Percentiles rank a stretch among this genome's conserved stretches.
Evolutionary conservation across 2,888 invertebrate species (phyloP).

Genomic region (Drosophila ochracea): DNA sequence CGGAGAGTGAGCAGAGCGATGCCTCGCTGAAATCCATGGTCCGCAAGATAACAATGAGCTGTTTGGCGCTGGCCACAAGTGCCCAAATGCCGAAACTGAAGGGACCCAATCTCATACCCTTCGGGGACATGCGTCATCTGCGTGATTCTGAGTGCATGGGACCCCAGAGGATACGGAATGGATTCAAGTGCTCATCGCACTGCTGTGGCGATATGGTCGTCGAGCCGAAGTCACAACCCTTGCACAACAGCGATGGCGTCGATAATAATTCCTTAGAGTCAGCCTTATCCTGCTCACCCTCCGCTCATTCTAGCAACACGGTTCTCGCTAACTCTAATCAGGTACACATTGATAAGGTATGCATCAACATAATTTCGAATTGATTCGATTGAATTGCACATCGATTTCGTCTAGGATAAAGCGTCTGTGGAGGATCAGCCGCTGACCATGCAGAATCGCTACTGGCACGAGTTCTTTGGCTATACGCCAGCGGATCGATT

Average conservation of each 20-base stretch:
- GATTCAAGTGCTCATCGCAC: slow-evolving; percentile 37
- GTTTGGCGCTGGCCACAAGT: slow-evolving; percentile 67
- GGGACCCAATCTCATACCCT: slow-evolving; percentile 70
- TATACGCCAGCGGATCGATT: slow-evolving; percentile 88
- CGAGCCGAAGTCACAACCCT: slow-evolving; percentile 14
- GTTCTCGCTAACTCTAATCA: slow-evolving; percentile 2
- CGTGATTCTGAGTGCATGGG: slow-evolving; percentile 52
- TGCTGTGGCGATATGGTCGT: slow-evolving; percentile 66
- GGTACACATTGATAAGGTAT: slow-evolving; percentile 43
- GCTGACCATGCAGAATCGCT: slow-evolving; percentile 64
- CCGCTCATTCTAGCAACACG: slow-evolving; percentile 31
- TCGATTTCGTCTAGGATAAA: slow-evolving; percentile 30
- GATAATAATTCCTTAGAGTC: slow-evolving; percentile 35
- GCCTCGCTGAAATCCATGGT: slow-evolving; percentile 68
- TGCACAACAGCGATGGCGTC: background rate
- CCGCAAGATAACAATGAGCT: slow-evolving; percentile 58
- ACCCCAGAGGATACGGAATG: slow-evolving; percentile 41
- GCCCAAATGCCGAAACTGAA: slow-evolving; percentile 57
- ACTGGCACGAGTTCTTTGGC: slow-evolving; percentile 80
- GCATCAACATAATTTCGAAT: slow-evolving; percentile 1
- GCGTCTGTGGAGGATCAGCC: slow-evolving; percentile 42
- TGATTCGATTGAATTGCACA: background rate
- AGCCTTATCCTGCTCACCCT: slow-evolving; percentile 19
- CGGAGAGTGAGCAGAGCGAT: slow-evolving; percentile 66
- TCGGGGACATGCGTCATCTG: slow-evolving; percentile 68